Evolutionary conservation across 1,140 invertebrate genomes (phyloP).

Genomic region (Hylyphantes graminicola): DNA sequence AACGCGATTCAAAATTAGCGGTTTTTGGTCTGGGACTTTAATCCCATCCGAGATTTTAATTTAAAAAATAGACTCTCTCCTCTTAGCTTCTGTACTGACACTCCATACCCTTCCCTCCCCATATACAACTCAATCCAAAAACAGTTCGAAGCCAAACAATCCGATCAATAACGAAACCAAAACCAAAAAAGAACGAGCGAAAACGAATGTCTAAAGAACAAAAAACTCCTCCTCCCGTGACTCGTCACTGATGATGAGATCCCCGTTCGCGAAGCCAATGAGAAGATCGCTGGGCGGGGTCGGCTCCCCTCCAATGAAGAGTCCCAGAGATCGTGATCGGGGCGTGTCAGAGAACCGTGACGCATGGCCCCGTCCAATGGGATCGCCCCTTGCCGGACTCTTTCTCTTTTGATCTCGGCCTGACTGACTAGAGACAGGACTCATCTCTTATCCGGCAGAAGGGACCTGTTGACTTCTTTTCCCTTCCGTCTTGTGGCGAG

Average conservation of each 20-base stretch:
- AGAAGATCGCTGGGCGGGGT: slow-evolving; percentile 43
- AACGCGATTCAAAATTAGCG: too few relatives aligned
- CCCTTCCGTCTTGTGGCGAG: neutral
- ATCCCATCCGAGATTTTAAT: slow-evolving; percentile 4
- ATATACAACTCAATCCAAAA: slow-evolving; percentile 33
- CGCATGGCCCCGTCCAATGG: slow-evolving; percentile 35
- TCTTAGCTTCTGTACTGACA: neutral
- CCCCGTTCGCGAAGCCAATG: slow-evolving; percentile 40
- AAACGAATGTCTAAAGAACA: slow-evolving; percentile 1
- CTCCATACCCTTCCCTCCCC: neutral
- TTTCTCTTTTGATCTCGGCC: slow-evolving; percentile 50
- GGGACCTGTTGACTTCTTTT: slow-evolving; percentile 48
- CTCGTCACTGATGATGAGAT: slow-evolving; percentile 59
- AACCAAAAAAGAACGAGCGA: slow-evolving; percentile 20
- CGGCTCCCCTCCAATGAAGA: slow-evolving; percentile 50
- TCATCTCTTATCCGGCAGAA: slow-evolving; percentile 1
- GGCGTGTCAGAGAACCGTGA: slow-evolving; percentile 45
- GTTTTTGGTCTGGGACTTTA: too few relatives aligned
- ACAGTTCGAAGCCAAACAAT: slow-evolving; percentile 19
- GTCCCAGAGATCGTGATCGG: slow-evolving; percentile 49
- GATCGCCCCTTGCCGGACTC: slow-evolving; percentile 18
- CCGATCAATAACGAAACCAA: slow-evolving; percentile 51
- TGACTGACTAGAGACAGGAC: neutral
- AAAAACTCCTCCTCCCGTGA: slow-evolving; percentile 30
- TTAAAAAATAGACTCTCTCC: slow-evolving; percentile 24